These are phyloP conservation scores for Struthio camelus DNA, from an alignment of 2,113 vertebrate species.

Conservation along the genomic window DNA sequence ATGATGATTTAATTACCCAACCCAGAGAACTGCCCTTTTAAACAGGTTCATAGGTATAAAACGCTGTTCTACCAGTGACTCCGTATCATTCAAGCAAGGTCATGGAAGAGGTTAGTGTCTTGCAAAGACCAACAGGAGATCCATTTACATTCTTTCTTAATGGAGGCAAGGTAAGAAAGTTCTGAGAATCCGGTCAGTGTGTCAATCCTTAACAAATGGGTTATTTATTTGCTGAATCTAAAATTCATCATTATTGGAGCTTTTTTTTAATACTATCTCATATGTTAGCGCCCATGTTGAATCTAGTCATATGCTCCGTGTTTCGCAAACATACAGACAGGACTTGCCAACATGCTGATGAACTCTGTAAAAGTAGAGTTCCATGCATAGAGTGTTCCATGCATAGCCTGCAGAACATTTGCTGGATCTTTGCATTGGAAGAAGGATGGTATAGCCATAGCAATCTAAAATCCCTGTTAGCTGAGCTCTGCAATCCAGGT, in stretches of 20 bases:
- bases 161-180: conserved; percentile 53
- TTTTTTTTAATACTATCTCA: not conserved
- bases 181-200: conserved; percentile 53
- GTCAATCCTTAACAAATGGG: conserved; percentile 48
- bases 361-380: not conserved
- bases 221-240: conserved; percentile 55
- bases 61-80: conserved; percentile 64
- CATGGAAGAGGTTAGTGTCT: conserved; percentile 56
- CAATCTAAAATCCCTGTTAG: not conserved
- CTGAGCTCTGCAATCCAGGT: not conserved
- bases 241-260: not conserved
- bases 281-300: conserved; percentile 42
- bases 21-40: conserved; percentile 63
- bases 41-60: conserved; percentile 59
- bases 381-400: not conserved
- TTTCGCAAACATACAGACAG: not conserved
- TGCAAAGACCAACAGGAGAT: conserved; percentile 62
- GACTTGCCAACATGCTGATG: not conserved
- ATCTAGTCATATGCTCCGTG: not conserved
- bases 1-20: conserved; percentile 63
- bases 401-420: not conserved
- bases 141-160: conserved; percentile 53
- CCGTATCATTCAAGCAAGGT: conserved; percentile 62
- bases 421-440: not conserved
- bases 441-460: not conserved